Base-by-base conservation (phyloP, 2,888 invertebrate species). In the Trachelus iudaicus region DNA sequence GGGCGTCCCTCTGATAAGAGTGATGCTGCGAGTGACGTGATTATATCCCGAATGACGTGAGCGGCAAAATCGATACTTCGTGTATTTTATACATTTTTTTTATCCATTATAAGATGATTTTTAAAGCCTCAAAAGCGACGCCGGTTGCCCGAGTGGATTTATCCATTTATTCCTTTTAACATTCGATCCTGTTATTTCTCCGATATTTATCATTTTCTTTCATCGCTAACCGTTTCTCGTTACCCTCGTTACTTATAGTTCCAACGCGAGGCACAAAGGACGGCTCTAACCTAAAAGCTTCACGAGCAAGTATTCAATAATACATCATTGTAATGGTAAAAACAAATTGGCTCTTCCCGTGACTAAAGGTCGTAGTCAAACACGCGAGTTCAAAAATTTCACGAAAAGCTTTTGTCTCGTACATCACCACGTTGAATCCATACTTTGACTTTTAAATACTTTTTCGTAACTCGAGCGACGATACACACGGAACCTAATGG, bases 11-110 rank as follows among this genome's bases (percentile, higher is more conserved):
- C 56, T 23, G 56, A 56, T 1, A 23, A 23, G 71, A 71, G 71
- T 33, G 71, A 71, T 33, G 56, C 56, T 56, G 56, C 56, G 56
- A 56, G 56, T 56, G 23, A 23, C 56, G 9, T 23, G 56, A 23
- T 56, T 56, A 56, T 56, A 56, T 56, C 56, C 56, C 23, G 56
- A 56, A 56, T 56, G 23, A 34, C 31, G 71, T 15, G 15, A 71
- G 77, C 73, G 79, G 81, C 81, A 83, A 79, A 80, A 75, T 79
- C 82, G 81, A 83, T 82, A 83, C 81, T 81, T 82, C 80, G 80
- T n/a, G 73, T 81, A 78, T 77, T 69, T 81, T 80, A 73, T 79
- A 80, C 40, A 76, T 79, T 81, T 78, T 79, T 56, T 78, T 76
- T 75, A 79, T 79, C 76, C 77, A 73, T 75, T 79, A 69, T 35